Percentiles rank a stretch among this genome's conserved stretches.
phyloP scores from a whole-genome alignment of 2,888 invertebrate species.

The Cephus nigrinus region DNA sequence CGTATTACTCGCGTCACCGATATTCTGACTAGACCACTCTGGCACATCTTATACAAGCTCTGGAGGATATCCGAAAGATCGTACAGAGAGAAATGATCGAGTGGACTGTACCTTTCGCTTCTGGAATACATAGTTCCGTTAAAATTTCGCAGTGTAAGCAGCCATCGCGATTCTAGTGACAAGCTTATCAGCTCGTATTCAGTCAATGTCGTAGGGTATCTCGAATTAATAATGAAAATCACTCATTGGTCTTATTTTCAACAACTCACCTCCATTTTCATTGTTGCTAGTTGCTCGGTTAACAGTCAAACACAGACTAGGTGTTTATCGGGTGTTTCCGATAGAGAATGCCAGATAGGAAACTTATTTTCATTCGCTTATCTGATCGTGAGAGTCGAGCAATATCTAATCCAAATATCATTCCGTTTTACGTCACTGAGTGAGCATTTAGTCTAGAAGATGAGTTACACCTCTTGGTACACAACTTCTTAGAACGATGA shows the following conservation, averaged over 20 bases:
- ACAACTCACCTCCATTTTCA: constrained; percentile 56
- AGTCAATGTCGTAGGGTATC: background rate
- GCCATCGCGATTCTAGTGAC: background rate
- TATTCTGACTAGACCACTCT: background rate
- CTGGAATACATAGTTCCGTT: constrained; percentile 5
- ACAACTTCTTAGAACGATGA: background rate
- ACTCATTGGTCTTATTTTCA: background rate
- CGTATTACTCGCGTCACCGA: background rate
- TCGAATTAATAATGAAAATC: background rate
- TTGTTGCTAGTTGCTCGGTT: constrained; percentile 33
- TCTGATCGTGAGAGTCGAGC: constrained; percentile 33
- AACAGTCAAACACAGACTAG: constrained; percentile 18
- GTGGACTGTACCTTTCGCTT: constrained; percentile 4
- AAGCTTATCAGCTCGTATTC: constrained; percentile 1
- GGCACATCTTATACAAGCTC: background rate
- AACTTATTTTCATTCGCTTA: constrained; percentile 29
- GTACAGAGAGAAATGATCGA: background rate
- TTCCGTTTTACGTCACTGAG: constrained; percentile 1
- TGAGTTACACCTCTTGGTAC: background rate
- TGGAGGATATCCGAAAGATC: background rate
- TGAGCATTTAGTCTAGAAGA: background rate
- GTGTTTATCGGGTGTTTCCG: constrained; percentile 17
- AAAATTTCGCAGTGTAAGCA: constrained; percentile 7
- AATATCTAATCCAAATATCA: background rate
- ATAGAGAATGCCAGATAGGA: constrained; percentile 28